phyloP scores from a whole-genome alignment of 2,113 vertebrate species.

The Heterotilapia buettikoferi region DNA sequence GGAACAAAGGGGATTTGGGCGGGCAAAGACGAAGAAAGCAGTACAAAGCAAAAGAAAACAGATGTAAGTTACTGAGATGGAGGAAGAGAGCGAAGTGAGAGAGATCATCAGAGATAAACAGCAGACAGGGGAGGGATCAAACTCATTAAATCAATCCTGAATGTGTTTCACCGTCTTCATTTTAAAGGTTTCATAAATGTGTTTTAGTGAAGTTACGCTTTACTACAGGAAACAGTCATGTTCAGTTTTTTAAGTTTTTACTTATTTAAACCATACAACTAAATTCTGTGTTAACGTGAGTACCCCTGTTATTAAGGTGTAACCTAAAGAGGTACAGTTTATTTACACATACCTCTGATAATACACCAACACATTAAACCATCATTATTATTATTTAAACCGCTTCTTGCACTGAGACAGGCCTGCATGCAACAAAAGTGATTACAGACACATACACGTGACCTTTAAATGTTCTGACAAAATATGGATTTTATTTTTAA shows the following conservation, averaged over 20 bases:
- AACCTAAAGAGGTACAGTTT: background rate
- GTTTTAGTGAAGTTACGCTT: background rate
- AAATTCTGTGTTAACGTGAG: background rate
- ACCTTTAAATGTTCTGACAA: background rate
- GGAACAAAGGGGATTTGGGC: slow-evolving; percentile 21
- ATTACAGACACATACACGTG: background rate
- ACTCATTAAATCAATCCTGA: background rate
- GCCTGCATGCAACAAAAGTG: background rate
- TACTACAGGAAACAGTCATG: background rate
- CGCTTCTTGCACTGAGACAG: background rate
- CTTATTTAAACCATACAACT: background rate
- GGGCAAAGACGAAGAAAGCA: background rate
- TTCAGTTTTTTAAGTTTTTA: background rate
- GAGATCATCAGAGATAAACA: background rate
- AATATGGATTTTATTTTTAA: background rate
- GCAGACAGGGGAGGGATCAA: background rate
- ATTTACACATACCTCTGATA: background rate
- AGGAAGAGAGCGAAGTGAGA: background rate
- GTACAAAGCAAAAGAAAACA: slow-evolving; percentile 5
- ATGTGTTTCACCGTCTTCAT: background rate
- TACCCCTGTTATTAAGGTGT: background rate
- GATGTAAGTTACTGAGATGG: background rate
- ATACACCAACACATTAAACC: background rate
- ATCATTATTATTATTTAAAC: background rate
- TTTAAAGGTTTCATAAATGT: background rate